These are phyloP conservation scores for Nephrocerus scutellatus DNA, from an alignment of 2,888 invertebrate genomes.

Conservation along the genomic window DNA sequence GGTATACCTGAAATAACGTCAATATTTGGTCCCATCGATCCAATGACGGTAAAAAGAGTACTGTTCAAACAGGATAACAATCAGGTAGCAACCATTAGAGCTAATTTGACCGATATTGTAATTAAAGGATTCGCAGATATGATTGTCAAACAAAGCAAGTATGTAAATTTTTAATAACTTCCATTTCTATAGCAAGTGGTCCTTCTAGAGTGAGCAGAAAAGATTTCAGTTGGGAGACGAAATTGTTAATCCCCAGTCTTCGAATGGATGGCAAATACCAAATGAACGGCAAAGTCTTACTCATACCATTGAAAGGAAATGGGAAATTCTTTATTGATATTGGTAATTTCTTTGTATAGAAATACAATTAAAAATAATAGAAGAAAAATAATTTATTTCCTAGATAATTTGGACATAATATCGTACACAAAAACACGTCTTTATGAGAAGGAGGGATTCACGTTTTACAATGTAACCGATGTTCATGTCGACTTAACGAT, in stretches of 20 bases:
- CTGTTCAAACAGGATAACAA: conserved; percentile 63
- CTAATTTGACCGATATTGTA: conserved; percentile 59
- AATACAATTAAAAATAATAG: not conserved
- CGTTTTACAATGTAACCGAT: conserved; percentile 59
- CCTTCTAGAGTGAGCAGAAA: conserved; percentile 57
- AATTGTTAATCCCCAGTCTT: conserved; percentile 56
- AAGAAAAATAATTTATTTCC: conserved; percentile 28
- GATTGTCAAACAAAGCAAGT: conserved; percentile 56
- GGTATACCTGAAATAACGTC: conserved; percentile 35
- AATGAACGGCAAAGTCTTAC: conserved; percentile 58
- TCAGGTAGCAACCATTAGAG: conserved; percentile 62
- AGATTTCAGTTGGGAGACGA: conserved; percentile 61
- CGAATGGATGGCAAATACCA: conserved; percentile 62
- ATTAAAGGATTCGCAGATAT: conserved; percentile 58
- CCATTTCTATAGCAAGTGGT: too few relatives aligned
- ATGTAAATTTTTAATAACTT: conserved; percentile 30
- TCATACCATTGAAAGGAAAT: conserved; percentile 59
- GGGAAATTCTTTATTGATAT: conserved; percentile 66
- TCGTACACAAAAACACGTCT: conserved; percentile 57
- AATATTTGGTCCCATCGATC: conserved; percentile 56
- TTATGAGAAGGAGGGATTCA: conserved; percentile 54
- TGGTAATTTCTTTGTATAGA: conserved; percentile 44
- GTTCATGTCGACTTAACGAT: conserved; percentile 58
- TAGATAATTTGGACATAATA: conserved; percentile 59
- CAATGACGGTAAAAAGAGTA: conserved; percentile 57